Evolutionary conservation across 2,797 vertebrate species (phyloP).

Genomic region (Hyperoplus lanceolatus): DNA sequence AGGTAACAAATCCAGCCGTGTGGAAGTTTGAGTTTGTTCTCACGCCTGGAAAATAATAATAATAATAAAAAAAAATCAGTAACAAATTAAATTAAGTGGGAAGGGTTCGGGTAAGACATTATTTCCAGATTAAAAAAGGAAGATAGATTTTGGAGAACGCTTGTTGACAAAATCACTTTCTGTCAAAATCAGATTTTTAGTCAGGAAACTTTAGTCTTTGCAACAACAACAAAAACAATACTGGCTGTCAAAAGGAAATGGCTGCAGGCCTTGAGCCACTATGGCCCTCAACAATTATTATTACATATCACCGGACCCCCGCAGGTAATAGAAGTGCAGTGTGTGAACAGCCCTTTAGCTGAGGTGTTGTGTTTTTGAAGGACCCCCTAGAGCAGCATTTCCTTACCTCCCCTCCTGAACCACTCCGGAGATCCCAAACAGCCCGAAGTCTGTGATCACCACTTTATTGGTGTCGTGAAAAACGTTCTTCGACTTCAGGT

Average conservation of each 20-base stretch:
- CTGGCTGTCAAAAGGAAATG: conserved; percentile 16
- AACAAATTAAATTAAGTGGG: conserved; percentile 33
- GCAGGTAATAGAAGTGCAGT: conserved; percentile 30
- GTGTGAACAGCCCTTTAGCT: conserved; percentile 37
- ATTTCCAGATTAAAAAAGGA: conserved; percentile 37
- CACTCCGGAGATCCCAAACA: conserved; percentile 98
- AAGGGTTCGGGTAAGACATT: conserved; percentile 32
- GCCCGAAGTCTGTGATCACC: conserved; percentile 97
- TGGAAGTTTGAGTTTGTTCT: conserved; percentile 95
- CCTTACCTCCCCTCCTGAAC: conserved; percentile 97
- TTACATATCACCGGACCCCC: conserved; percentile 45
- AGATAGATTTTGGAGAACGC: too few relatives aligned
- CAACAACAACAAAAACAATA: not conserved
- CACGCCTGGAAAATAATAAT: conserved; percentile 84
- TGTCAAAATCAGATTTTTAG: not conserved
- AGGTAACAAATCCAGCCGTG: conserved; percentile 98
- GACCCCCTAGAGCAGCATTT: not conserved
- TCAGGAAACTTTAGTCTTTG: conserved; percentile 1
- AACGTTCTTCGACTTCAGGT: conserved; percentile 98
- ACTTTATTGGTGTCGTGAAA: conserved; percentile 99
- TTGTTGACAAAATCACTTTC: too few relatives aligned
- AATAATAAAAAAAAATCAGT: conserved; percentile 12
- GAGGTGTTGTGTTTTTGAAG: conserved; percentile 37
- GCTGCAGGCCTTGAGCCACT: conserved; percentile 31
- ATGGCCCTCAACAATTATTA: conserved; percentile 48